These are phyloP conservation scores for Spondyliosoma cantharus DNA, from an alignment of 2,797 vertebrate genomes.

Conservation along the genomic window DNA sequence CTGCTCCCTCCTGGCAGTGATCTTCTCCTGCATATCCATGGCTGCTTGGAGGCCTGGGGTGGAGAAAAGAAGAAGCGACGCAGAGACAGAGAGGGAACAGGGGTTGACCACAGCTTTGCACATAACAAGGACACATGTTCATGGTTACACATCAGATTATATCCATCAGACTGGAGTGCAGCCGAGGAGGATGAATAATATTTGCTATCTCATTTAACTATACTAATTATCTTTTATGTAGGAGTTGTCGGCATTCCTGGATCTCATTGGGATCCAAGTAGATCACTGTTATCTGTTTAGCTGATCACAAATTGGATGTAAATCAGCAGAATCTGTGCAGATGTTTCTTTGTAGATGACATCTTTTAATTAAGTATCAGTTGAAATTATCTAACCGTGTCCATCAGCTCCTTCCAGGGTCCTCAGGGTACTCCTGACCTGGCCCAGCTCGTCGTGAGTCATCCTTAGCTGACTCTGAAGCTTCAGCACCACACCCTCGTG, in stretches of 20 bases:
- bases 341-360: constrained; percentile 38
- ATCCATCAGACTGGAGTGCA: constrained; percentile 34
- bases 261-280: constrained; percentile 25
- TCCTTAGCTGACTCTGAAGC: constrained; percentile 84
- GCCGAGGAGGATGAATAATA: constrained; percentile 13
- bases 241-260: not conserved
- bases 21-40: constrained; percentile 88
- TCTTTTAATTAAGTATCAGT: constrained; percentile 43
- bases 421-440: constrained; percentile 83
- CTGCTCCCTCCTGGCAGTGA: constrained; percentile 88
- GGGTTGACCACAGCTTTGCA: constrained; percentile 6
- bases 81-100: not conserved
- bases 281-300: constrained; percentile 38
- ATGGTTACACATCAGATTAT: constrained; percentile 14
- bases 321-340: constrained; percentile 13
- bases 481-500: constrained; percentile 81
- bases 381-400: constrained; percentile 82
- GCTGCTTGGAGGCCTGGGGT: constrained; percentile 87
- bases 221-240: not conserved
- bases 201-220: not conserved
- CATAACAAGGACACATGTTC: constrained; percentile 2
- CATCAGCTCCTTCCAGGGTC: constrained; percentile 83
- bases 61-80: not conserved
- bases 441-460: constrained; percentile 82
- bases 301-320: constrained; percentile 11